phyloP scores from a whole-genome alignment of 2,113 vertebrate genomes.

The Carassius auratus region DNA sequence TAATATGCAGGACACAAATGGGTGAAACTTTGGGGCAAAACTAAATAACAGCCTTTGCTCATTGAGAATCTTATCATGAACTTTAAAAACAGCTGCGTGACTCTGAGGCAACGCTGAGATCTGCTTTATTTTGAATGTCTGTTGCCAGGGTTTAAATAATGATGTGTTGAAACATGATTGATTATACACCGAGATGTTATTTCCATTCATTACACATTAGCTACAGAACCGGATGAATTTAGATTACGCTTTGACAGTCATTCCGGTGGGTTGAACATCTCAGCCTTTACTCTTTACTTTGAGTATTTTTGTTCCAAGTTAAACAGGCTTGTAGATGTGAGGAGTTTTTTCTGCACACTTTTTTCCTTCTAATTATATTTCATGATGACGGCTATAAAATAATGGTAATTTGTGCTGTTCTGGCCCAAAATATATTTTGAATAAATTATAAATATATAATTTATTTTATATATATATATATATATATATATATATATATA shows the following conservation, averaged over 20 bases:
- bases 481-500: too few relatives aligned
- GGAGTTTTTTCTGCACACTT: not conserved
- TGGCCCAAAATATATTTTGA: too few relatives aligned
- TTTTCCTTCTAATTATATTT: too few relatives aligned
- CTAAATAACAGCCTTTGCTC: not conserved
- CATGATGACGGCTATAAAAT: too few relatives aligned
- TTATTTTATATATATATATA: too few relatives aligned
- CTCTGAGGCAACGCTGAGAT: not conserved
- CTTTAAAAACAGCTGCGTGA: not conserved
- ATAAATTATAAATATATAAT: too few relatives aligned
- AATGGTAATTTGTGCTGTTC: too few relatives aligned
- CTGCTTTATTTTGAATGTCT: not conserved
- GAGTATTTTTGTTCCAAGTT: not conserved
- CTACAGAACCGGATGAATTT: not conserved
- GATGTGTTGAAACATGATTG: not conserved
- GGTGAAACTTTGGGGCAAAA: not conserved
- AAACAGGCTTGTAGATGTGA: not conserved
- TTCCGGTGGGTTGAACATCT: not conserved
- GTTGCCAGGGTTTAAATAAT: conserved; percentile 13
- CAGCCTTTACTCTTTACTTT: not conserved
- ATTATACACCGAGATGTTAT: not conserved
- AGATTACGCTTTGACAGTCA: not conserved
- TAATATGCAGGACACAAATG: not conserved
- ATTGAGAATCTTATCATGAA: not conserved
- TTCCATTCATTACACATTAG: not conserved